Evolutionary conservation across 1,140 invertebrate genomes (phyloP).

Genomic region (Gerris buenoi): DNA sequence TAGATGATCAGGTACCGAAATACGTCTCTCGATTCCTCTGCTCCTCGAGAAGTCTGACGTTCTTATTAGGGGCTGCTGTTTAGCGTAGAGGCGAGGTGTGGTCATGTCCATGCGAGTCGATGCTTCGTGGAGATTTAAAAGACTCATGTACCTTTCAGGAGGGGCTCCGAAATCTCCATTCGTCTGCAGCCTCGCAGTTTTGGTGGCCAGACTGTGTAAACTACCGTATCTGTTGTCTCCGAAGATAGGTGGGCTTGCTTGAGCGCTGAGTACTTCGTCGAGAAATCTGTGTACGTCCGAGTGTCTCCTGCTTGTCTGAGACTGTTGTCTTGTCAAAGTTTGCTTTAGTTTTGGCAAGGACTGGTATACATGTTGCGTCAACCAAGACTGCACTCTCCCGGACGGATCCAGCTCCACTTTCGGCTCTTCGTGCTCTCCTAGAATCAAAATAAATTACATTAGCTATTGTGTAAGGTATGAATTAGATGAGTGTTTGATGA

Average conservation of each 20-base stretch:
- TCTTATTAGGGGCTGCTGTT: neutral
- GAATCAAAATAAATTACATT: too few species aligned
- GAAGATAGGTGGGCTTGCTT: neutral
- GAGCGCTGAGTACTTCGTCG: neutral
- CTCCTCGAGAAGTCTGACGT: neutral
- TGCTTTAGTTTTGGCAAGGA: neutral
- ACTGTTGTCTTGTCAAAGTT: neutral
- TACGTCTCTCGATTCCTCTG: neutral
- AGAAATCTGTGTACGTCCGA: constrained; percentile 15
- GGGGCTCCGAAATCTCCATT: neutral
- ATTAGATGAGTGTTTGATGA: too few species aligned
- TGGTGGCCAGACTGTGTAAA: neutral
- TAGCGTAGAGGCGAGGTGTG: neutral
- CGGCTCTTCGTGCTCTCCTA: neutral
- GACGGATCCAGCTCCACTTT: neutral
- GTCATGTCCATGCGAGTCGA: neutral
- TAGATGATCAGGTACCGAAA: neutral
- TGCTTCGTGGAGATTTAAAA: neutral
- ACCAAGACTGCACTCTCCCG: constrained; percentile 14
- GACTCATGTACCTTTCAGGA: constrained; percentile 3
- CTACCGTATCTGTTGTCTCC: neutral
- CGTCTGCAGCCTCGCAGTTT: neutral
- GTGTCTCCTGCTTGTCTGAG: neutral
- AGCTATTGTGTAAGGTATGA: too few species aligned
- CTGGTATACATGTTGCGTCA: neutral